Evolutionary conservation across 2,888 invertebrate genomes (phyloP).

Genomic region (Acronicta psi): DNA sequence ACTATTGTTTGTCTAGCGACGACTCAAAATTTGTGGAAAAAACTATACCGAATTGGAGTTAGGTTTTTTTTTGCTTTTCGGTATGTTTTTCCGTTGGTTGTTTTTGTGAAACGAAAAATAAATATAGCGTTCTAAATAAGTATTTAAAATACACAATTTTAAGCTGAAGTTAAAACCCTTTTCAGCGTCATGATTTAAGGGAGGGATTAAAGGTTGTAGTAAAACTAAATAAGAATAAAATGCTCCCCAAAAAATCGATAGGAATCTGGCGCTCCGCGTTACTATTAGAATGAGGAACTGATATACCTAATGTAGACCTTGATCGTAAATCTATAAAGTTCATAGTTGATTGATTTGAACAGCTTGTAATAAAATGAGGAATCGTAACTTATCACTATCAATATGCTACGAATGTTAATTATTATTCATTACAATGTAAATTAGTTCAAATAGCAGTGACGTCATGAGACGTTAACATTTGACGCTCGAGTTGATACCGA

Average conservation of each 20-base stretch:
- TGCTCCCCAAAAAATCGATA: neutral
- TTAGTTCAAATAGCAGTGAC: constrained; percentile 16
- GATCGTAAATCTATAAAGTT: neutral
- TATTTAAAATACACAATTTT: too few species aligned
- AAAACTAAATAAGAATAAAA: neutral
- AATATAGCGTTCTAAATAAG: too few species aligned
- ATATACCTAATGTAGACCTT: constrained; percentile 2
- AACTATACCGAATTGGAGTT: too few species aligned
- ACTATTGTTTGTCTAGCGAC: too few species aligned
- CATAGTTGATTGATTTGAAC: neutral
- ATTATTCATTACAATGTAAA: constrained; percentile 4
- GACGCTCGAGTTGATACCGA: neutral
- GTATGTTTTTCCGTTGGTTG: too few species aligned
- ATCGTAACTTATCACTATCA: neutral
- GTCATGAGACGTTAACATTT: constrained; percentile 9
- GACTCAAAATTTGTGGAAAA: too few species aligned
- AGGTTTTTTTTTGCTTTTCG: too few species aligned
- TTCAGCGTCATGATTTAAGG: neutral
- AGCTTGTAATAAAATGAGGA: neutral
- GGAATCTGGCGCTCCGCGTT: neutral
- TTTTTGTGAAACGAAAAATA: too few species aligned
- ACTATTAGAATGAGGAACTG: neutral
- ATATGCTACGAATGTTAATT: neutral
- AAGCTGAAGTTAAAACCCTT: neutral
- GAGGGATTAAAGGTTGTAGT: too few species aligned